Percentiles rank a stretch among this genome's conserved stretches.
Evolutionary conservation across 2,797 vertebrate species (phyloP).

Genomic region (Dicrostonyx torquatus): DNA sequence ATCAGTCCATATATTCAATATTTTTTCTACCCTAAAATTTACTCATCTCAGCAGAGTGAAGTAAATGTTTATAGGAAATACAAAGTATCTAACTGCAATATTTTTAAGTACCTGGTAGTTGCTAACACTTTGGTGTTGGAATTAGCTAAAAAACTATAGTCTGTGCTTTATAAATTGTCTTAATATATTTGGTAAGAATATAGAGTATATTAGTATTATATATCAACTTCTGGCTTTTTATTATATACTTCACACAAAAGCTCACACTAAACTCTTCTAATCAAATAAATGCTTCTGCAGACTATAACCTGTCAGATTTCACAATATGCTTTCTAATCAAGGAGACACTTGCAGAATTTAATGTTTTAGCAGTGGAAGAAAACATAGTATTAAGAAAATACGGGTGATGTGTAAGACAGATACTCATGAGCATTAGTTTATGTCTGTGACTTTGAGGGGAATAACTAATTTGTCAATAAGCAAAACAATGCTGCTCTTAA

Average conservation of each 20-base stretch:
- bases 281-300: constrained; percentile 22
- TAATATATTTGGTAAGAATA: background rate
- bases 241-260: constrained; percentile 1
- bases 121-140: background rate
- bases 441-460: background rate
- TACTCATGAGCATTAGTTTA: background rate
- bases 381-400: background rate
- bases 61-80: background rate
- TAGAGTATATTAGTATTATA: background rate
- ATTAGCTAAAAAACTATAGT: constrained; percentile 1
- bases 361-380: constrained; percentile 5
- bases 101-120: background rate
- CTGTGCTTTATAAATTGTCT: constrained; percentile 31
- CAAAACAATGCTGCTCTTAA: background rate
- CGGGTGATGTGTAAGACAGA: background rate
- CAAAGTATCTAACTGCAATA: background rate
- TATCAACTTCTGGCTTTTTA: constrained; percentile 11
- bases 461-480: background rate
- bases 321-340: constrained; percentile 39
- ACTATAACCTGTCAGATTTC: constrained; percentile 22
- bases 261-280: background rate
- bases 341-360: constrained; percentile 8
- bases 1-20: background rate
- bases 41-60: background rate
- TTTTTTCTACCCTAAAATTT: background rate